These are phyloP conservation scores for Podotricha telesiphe DNA, from an alignment of 2,888 invertebrate genomes.

Conservation along the genomic window DNA sequence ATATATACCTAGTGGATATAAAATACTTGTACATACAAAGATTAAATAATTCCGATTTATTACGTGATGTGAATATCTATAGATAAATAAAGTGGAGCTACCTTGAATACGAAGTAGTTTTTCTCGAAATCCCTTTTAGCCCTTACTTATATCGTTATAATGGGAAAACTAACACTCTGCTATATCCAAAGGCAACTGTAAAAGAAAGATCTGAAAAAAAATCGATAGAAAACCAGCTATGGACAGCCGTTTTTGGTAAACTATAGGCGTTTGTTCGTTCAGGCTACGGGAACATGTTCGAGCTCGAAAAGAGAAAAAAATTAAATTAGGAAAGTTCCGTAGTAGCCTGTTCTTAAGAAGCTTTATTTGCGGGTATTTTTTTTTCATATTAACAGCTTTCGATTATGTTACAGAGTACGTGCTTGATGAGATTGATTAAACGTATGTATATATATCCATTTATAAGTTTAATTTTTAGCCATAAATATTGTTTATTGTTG, in stretches of 20 bases:
- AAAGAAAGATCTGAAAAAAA: not conserved
- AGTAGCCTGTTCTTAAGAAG: conserved; percentile 36
- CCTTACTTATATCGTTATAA: not conserved
- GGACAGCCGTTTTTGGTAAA: not conserved
- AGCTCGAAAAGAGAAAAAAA: conserved; percentile 45
- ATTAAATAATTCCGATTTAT: conserved; percentile 77
- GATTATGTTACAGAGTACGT: not conserved
- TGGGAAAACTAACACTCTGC: not conserved
- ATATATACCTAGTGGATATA: conserved; percentile 2
- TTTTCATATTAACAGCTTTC: conserved; percentile 17
- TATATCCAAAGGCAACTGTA: conserved; percentile 29
- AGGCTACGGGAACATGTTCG: conserved; percentile 26
- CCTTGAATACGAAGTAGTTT: conserved; percentile 59
- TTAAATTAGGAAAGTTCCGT: conserved; percentile 49
- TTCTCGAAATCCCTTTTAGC: conserved; percentile 44
- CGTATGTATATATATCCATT: no score
- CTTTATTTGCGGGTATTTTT: conserved; percentile 14
- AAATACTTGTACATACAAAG: conserved; percentile 50
- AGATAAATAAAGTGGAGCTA: conserved; percentile 62
- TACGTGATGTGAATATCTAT: conserved; percentile 67
- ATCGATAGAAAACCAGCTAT: not conserved
- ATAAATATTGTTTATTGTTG: no score
- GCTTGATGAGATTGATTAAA: no score
- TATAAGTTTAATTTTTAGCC: no score
- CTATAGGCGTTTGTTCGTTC: not conserved